These are phyloP conservation scores for Drosophila lowei DNA, from an alignment of 1,140 invertebrate species.

Conservation along the genomic window DNA sequence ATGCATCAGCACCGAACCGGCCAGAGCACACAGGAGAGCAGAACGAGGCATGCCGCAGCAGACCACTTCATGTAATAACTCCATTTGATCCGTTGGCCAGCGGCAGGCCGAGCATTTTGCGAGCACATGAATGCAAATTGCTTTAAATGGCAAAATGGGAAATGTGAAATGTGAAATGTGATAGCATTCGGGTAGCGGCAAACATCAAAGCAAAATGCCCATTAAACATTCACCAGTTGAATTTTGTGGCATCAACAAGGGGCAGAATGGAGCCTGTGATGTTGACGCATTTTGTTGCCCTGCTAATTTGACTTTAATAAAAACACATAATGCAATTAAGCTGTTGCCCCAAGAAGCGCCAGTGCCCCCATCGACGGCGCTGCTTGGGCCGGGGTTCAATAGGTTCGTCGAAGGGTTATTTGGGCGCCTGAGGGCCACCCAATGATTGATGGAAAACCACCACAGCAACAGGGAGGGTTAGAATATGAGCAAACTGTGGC, in stretches of 20 bases:
- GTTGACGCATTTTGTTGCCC: conserved; percentile 15
- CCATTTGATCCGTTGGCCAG: conserved; percentile 34
- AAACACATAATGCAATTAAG: conserved; percentile 74
- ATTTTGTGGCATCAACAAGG: conserved; percentile 16
- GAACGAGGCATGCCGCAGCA: too few relatives aligned
- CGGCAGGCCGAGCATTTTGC: conserved; percentile 24
- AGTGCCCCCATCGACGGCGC: conserved; percentile 26
- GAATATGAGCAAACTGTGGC: conserved; percentile 61
- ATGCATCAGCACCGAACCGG: background rate
- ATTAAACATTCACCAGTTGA: conserved; percentile 66
- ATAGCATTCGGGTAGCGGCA: conserved; percentile 28
- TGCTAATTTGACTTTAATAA: conserved; percentile 73
- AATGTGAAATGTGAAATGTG: conserved; percentile 28
- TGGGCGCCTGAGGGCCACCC: conserved; percentile 37
- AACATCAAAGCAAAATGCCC: conserved; percentile 64
- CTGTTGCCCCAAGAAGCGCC: conserved; percentile 26
- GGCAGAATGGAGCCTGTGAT: conserved; percentile 14
- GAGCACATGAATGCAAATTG: conserved; percentile 56
- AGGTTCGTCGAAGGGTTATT: conserved; percentile 54
- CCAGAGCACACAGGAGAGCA: too few relatives aligned
- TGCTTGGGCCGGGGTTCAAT: conserved; percentile 45
- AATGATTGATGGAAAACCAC: conserved; percentile 68
- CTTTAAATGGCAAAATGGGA: conserved; percentile 43
- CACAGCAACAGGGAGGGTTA: conserved; percentile 6
- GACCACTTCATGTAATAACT: conserved; percentile 63